Percentiles rank a stretch among this genome's conserved stretches.
phyloP scores from a whole-genome alignment of 2,888 invertebrate genomes.

The Ctena decussata region DNA sequence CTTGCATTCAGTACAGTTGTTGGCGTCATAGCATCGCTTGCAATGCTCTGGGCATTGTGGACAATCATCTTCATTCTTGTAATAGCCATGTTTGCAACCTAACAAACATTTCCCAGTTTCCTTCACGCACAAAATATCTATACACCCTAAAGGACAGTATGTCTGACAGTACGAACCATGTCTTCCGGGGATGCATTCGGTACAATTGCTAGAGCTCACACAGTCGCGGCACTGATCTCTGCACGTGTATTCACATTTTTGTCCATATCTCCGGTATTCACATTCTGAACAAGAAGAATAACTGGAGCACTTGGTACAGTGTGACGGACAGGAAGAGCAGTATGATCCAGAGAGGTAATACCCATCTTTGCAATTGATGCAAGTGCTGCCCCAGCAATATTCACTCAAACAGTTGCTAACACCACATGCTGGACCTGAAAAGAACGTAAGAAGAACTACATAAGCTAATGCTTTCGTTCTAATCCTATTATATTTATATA shows the following conservation, averaged over 20 bases:
- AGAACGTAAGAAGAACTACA: too few relatives aligned
- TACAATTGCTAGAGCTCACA: not conserved
- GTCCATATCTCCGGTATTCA: not conserved
- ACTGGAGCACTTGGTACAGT: not conserved
- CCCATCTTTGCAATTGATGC: too few relatives aligned
- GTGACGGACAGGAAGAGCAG: not conserved
- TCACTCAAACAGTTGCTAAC: too few relatives aligned
- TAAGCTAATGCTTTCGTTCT: too few relatives aligned
- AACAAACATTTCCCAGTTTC: not conserved
- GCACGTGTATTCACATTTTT: not conserved
- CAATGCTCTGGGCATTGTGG: not conserved
- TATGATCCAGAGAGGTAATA: too few relatives aligned
- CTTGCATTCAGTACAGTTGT: not conserved
- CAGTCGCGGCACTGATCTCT: not conserved
- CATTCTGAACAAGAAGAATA: not conserved
- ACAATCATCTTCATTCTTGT: not conserved
- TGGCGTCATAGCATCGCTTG: not conserved
- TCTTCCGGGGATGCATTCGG: not conserved
- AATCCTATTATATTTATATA: too few relatives aligned
- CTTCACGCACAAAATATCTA: not conserved
- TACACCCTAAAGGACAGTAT: not conserved
- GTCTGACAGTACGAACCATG: not conserved
- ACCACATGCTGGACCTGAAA: too few relatives aligned
- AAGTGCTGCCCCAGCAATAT: too few relatives aligned
- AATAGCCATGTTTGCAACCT: not conserved